Evolutionary conservation across 2,888 invertebrate genomes (phyloP).

Genomic region (Asteroscopus sphinx): DNA sequence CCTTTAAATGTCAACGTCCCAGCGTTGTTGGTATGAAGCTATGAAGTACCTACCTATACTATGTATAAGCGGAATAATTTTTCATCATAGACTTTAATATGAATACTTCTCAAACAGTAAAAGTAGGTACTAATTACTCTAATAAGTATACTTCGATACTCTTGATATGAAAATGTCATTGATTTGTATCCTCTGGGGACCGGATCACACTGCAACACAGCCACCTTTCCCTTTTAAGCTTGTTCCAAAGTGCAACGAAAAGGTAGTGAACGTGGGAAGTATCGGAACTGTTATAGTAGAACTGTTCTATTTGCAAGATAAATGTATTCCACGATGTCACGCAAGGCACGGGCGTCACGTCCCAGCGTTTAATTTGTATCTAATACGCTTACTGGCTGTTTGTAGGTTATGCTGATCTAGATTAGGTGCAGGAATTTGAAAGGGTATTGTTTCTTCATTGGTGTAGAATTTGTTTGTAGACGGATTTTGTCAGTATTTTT

Average conservation of each 20-base stretch:
- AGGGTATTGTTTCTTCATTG: slow-evolving; percentile 21
- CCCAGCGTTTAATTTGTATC: slow-evolving; percentile 37
- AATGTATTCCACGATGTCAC: slow-evolving; percentile 59
- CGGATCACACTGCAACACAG: neutral
- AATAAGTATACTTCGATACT: too few species aligned
- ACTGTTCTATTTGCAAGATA: slow-evolving; percentile 46
- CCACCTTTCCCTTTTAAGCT: slow-evolving; percentile 24
- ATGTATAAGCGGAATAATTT: slow-evolving; percentile 1
- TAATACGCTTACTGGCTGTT: slow-evolving; percentile 17
- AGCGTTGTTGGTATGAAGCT: too few species aligned
- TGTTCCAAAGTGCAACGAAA: slow-evolving; percentile 15
- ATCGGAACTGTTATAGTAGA: slow-evolving; percentile 29
- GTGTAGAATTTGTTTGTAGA: neutral
- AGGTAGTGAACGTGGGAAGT: slow-evolving; percentile 41
- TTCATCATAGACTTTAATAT: too few species aligned
- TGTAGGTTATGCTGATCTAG: slow-evolving; percentile 18
- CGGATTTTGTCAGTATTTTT: neutral
- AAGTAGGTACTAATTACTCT: too few species aligned
- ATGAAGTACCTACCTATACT: too few species aligned
- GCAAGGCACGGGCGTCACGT: slow-evolving; percentile 53
- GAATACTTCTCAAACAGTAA: too few species aligned
- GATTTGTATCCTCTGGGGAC: too few species aligned
- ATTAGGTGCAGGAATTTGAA: slow-evolving; percentile 26
- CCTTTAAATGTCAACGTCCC: slow-evolving; percentile 28
- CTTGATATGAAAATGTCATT: too few species aligned